phyloP scores from a whole-genome alignment of 2,888 invertebrate genomes.

The Schrankia costaestrigalis region DNA sequence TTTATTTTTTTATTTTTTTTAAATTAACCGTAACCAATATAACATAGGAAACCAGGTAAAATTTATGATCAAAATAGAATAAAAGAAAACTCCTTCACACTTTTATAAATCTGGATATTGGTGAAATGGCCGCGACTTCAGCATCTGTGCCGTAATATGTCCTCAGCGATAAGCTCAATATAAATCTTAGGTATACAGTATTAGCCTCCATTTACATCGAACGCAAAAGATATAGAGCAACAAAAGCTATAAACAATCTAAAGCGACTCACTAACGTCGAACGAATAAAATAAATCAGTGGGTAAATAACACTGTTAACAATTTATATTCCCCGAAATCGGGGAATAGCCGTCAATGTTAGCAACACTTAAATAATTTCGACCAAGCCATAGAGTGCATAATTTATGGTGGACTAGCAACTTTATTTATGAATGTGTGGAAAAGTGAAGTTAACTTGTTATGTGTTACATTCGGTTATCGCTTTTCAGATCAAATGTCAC shows the following conservation, averaged over 20 bases:
- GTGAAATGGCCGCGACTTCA: no score
- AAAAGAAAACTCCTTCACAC: no score
- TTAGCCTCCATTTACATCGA: constrained; percentile 24
- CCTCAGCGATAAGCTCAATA: not conserved
- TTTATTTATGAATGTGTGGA: constrained; percentile 24
- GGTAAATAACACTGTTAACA: constrained; percentile 65
- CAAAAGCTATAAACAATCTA: constrained; percentile 30
- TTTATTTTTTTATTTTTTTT: no score
- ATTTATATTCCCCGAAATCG: constrained; percentile 55
- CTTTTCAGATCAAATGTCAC: constrained; percentile 16
- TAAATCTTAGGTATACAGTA: constrained; percentile 6
- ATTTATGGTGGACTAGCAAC: constrained; percentile 32
- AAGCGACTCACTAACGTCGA: constrained; percentile 33
- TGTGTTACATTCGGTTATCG: constrained; percentile 13
- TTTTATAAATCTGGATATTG: no score
- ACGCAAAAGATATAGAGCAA: constrained; percentile 22
- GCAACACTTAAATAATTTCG: constrained; percentile 59
- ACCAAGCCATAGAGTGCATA: constrained; percentile 40
- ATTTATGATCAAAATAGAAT: no score
- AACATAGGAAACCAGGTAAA: no score
- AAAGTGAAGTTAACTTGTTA: constrained; percentile 23
- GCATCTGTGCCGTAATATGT: no score
- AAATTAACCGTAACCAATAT: no score
- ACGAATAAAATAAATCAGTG: constrained; percentile 58
- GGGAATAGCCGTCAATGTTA: constrained; percentile 51